A percentile compares a stretch with the other conserved stretches of the same genome.
phyloP scores from a whole-genome alignment of 30 jellyfish, hydroid and myxozoan species.

The Turritopsis rubra region DNA sequence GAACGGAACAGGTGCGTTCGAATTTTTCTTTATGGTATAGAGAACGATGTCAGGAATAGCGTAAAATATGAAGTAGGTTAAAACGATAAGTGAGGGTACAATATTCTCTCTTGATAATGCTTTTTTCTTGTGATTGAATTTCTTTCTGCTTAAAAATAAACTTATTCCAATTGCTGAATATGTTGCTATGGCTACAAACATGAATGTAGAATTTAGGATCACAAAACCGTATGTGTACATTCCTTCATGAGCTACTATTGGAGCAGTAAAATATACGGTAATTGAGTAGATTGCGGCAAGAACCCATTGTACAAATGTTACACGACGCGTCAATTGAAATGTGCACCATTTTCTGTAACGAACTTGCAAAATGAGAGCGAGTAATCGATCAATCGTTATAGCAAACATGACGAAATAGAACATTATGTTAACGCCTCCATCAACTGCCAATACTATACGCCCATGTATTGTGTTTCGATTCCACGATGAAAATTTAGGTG shows the following conservation, averaged over 20 bases:
- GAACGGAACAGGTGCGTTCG: neutral
- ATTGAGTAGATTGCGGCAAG: neutral
- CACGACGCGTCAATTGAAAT: neutral
- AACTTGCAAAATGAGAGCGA: neutral
- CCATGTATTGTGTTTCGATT: neutral
- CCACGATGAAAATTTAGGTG: neutral
- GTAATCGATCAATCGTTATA: neutral
- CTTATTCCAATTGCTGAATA: neutral
- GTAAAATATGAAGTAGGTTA: neutral
- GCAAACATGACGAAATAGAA: neutral
- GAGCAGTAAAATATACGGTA: neutral
- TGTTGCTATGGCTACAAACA: neutral
- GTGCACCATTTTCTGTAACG: neutral
- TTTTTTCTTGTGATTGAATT: neutral
- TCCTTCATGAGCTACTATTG: neutral
- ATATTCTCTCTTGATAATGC: neutral
- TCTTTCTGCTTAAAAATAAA: neutral
- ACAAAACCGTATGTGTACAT: neutral
- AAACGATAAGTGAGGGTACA: neutral
- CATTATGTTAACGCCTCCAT: neutral
- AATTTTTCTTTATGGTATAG: neutral
- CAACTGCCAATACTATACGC: neutral
- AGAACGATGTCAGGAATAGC: neutral
- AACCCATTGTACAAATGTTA: neutral
- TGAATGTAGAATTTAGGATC: neutral